phyloP scores from a whole-genome alignment of 2,888 invertebrate species.

The Ischnus inquisitorius region DNA sequence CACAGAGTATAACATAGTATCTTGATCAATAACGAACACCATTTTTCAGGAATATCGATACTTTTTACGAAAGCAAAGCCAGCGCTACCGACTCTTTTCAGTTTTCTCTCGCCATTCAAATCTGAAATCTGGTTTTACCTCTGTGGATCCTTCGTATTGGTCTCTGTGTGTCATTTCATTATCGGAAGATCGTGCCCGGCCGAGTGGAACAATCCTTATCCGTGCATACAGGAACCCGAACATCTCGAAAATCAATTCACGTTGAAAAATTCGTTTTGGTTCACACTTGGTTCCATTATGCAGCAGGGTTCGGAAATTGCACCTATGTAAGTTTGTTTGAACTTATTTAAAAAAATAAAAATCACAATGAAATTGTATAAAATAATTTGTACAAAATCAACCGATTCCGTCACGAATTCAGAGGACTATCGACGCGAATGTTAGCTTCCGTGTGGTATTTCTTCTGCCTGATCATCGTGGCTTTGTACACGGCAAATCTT shows the following conservation, averaged over 20 bases:
- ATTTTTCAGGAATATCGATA: slow-evolving; percentile 92
- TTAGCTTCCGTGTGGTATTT: slow-evolving; percentile 92
- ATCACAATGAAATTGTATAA: neutral
- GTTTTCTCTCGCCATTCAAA: slow-evolving; percentile 96
- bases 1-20: neutral
- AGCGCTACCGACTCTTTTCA: slow-evolving; percentile 94
- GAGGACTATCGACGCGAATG: slow-evolving; percentile 95
- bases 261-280: slow-evolving; percentile 95
- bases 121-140: slow-evolving; percentile 94
- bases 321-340: slow-evolving; percentile 89
- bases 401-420: slow-evolving; percentile 78
- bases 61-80: slow-evolving; percentile 95
- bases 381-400: neutral
- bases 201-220: slow-evolving; percentile 96
- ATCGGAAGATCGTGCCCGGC: slow-evolving; percentile 93
- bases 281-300: slow-evolving; percentile 93
- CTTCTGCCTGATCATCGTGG: slow-evolving; percentile 91
- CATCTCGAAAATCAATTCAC: slow-evolving; percentile 94
- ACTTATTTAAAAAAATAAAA: neutral
- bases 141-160: slow-evolving; percentile 92
- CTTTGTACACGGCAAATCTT: slow-evolving; percentile 96
- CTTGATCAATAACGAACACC: neutral
- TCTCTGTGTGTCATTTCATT: slow-evolving; percentile 92
- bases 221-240: slow-evolving; percentile 94
- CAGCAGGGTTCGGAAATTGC: slow-evolving; percentile 96